phyloP scores from a whole-genome alignment of 2,797 vertebrate species.

The Sebastes jordani region DNA sequence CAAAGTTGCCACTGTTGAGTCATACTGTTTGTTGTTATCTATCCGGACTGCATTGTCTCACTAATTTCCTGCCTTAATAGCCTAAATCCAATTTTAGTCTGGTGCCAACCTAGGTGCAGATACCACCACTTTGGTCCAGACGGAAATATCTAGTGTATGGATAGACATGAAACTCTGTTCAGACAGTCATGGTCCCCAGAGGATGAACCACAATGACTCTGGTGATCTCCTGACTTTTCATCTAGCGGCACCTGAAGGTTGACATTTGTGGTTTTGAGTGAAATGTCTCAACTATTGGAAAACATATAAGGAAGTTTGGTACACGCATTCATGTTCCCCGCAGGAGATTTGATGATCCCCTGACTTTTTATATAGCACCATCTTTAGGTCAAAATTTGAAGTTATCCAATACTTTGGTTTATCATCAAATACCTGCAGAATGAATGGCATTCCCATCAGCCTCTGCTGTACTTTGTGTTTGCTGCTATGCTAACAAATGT shows the following conservation, averaged over 20 bases:
- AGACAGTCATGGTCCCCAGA: background rate
- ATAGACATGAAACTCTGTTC: background rate
- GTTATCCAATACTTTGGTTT: background rate
- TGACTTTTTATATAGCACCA: background rate
- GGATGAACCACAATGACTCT: background rate
- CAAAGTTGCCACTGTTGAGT: constrained; percentile 47
- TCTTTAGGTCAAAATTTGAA: background rate
- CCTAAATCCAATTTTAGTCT: constrained; percentile 18
- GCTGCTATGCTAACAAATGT: background rate
- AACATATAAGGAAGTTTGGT: background rate
- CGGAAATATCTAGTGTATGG: background rate
- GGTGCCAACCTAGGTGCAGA: background rate
- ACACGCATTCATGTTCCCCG: background rate
- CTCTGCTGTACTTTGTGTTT: background rate
- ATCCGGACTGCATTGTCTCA: constrained; percentile 7
- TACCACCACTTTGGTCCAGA: background rate
- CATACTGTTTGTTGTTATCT: constrained; percentile 27
- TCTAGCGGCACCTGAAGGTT: background rate
- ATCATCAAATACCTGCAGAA: background rate
- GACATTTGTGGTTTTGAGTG: background rate
- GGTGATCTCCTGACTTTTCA: background rate
- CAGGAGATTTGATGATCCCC: background rate
- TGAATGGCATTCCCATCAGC: background rate
- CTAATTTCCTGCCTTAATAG: constrained; percentile 25
- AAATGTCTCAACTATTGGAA: background rate